These are phyloP conservation scores for Chouioia cunea DNA, from an alignment of 2,888 invertebrate genomes.

Conservation along the genomic window DNA sequence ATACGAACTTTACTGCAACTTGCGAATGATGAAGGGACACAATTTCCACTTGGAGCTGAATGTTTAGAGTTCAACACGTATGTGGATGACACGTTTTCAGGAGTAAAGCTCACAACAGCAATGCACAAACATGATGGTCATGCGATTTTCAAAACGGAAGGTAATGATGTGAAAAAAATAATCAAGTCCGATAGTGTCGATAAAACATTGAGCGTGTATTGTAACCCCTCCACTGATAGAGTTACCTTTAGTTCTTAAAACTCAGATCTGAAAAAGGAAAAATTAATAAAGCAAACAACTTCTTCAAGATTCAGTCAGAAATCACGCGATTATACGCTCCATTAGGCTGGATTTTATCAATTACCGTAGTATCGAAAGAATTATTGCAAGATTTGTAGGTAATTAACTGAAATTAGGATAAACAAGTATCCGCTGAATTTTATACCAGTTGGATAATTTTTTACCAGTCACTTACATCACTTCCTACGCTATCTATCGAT, in stretches of 20 bases:
- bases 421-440: not conserved
- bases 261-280: no score
- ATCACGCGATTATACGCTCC: conserved; percentile 29
- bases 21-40: conserved; percentile 6
- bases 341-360: conserved; percentile 14
- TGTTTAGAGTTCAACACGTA: conserved; percentile 15
- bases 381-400: conserved; percentile 23
- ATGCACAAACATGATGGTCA: not conserved
- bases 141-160: not conserved
- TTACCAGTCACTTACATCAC: not conserved
- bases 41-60: conserved; percentile 26
- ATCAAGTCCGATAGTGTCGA: not conserved
- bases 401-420: conserved; percentile 4
- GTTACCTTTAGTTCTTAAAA: not conserved
- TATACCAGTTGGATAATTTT: not conserved
- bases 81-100: conserved; percentile 35
- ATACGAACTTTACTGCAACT: conserved; percentile 24
- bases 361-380: conserved; percentile 17
- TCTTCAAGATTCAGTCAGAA: no score
- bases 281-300: no score
- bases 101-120: conserved; percentile 15
- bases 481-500: no score
- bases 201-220: not conserved
- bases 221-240: not conserved
- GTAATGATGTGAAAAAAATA: not conserved